Conservation (phyloP, 1,140 invertebrate genomes). For the Leptinotarsa undecemlineata region DNA sequence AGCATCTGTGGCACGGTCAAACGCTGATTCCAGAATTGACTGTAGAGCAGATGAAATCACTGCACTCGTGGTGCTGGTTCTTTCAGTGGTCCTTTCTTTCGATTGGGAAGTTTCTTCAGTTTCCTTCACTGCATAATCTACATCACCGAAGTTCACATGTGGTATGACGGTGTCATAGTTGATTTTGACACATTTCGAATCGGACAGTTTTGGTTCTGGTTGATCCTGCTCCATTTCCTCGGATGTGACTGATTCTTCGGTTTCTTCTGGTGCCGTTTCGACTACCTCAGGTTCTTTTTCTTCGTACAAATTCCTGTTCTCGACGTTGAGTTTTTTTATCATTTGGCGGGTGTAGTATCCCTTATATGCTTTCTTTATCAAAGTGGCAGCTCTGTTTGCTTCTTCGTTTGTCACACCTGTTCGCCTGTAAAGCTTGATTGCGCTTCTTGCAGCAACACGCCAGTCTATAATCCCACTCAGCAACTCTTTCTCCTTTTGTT, state of each 20-base stretch:
- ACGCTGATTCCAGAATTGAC: not conserved
- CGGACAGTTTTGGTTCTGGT: not conserved
- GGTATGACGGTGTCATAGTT: constrained; percentile 38
- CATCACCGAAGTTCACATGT: constrained; percentile 37
- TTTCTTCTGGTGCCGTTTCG: constrained; percentile 8
- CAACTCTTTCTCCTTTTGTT: constrained; percentile 40
- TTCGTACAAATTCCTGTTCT: constrained; percentile 17
- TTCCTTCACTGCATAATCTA: not conserved
- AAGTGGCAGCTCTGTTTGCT: constrained; percentile 53
- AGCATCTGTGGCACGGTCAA: not conserved
- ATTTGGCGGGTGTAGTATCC: constrained; percentile 54
- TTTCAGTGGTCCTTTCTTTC: not conserved
- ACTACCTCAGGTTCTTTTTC: constrained; percentile 17
- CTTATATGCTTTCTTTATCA: constrained; percentile 57
- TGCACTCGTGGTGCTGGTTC: not conserved
- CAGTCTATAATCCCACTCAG: constrained; percentile 55
- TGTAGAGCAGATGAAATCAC: not conserved
- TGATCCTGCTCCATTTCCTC: not conserved
- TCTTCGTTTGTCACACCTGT: constrained; percentile 55
- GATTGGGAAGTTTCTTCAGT: not conserved
- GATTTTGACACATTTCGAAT: constrained; percentile 33
- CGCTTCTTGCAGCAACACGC: constrained; percentile 56
- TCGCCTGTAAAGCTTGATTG: constrained; percentile 55
- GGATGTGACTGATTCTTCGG: not conserved
- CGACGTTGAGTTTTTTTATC: constrained; percentile 29